Conservation (phyloP, 2,888 invertebrate genomes). For the Drosophila meridiana region DNA sequence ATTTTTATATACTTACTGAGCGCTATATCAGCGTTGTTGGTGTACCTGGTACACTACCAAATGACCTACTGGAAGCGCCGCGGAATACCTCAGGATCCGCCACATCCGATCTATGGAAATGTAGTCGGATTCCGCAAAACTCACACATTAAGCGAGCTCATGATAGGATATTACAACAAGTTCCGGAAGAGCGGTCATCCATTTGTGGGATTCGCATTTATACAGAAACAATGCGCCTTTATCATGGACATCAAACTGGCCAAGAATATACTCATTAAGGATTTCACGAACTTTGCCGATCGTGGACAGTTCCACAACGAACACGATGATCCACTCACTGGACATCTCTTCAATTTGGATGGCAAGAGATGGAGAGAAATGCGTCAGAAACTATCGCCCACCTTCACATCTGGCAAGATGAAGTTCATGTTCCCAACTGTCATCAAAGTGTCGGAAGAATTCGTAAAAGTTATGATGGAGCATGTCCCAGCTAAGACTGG, state of each 20-base stretch:
- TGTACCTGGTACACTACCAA: slow-evolving; percentile 31
- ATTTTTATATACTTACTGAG: slow-evolving; percentile 51
- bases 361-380: slow-evolving; percentile 85
- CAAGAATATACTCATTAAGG: slow-evolving; percentile 65
- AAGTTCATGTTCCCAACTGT: slow-evolving; percentile 75
- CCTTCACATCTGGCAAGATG: slow-evolving; percentile 78
- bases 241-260: slow-evolving; percentile 63
- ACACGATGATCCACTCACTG: slow-evolving; percentile 82
- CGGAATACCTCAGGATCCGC: slow-evolving; percentile 53
- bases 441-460: slow-evolving; percentile 58
- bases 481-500: slow-evolving; percentile 37
- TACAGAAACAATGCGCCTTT: slow-evolving; percentile 56
- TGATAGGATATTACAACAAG: slow-evolving; percentile 55
- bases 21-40: slow-evolving; percentile 43
- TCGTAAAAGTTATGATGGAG: slow-evolving; percentile 48
- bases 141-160: slow-evolving; percentile 35
- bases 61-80: slow-evolving; percentile 55
- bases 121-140: slow-evolving; percentile 45
- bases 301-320: slow-evolving; percentile 81
- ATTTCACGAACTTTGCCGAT: slow-evolving; percentile 82
- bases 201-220: slow-evolving; percentile 68
- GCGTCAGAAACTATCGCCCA: slow-evolving; percentile 84
- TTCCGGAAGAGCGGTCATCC: slow-evolving; percentile 49
- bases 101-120: slow-evolving; percentile 56
- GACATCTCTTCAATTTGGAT: slow-evolving; percentile 80